Conservation (phyloP, 2,888 invertebrate species). For the Hirtodrosophila histrioides region DNA sequence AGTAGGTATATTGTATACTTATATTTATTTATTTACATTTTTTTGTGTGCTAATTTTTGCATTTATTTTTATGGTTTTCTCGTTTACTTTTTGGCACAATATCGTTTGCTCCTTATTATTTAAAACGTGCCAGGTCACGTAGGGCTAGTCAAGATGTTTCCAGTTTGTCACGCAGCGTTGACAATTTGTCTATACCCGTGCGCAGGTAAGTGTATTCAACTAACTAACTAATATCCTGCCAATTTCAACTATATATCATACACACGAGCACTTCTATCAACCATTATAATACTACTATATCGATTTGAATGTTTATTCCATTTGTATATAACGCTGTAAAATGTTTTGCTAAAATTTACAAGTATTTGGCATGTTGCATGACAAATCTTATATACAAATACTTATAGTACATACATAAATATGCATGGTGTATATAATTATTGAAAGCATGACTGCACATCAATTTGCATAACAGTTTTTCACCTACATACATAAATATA, state of each 20-base stretch:
- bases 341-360: slow-evolving; percentile 14
- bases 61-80: slow-evolving; percentile 62
- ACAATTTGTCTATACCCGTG: slow-evolving; percentile 87
- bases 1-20: slow-evolving; percentile 4
- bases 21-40: slow-evolving; percentile 16
- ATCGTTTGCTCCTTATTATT: slow-evolving; percentile 79
- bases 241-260: slow-evolving; percentile 1
- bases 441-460: slow-evolving; percentile 28
- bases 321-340: not conserved
- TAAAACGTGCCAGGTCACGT: slow-evolving; percentile 89
- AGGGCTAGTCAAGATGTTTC: slow-evolving; percentile 93
- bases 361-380: slow-evolving; percentile 25
- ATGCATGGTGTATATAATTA: slow-evolving; percentile 25
- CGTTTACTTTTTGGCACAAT: slow-evolving; percentile 76
- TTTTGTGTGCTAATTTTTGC: slow-evolving; percentile 31
- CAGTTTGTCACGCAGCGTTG: slow-evolving; percentile 88
- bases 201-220: slow-evolving; percentile 86
- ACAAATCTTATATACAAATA: not conserved
- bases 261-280: not conserved
- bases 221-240: slow-evolving; percentile 14
- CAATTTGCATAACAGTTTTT: slow-evolving; percentile 23
- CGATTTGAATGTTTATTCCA: too few relatives aligned
- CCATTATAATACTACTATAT: too few relatives aligned
- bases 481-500: slow-evolving; percentile 1
- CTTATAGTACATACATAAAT: not conserved